These are phyloP conservation scores for Deroplatys truncata DNA, from an alignment of 2,888 invertebrate genomes.

Conservation along the genomic window DNA sequence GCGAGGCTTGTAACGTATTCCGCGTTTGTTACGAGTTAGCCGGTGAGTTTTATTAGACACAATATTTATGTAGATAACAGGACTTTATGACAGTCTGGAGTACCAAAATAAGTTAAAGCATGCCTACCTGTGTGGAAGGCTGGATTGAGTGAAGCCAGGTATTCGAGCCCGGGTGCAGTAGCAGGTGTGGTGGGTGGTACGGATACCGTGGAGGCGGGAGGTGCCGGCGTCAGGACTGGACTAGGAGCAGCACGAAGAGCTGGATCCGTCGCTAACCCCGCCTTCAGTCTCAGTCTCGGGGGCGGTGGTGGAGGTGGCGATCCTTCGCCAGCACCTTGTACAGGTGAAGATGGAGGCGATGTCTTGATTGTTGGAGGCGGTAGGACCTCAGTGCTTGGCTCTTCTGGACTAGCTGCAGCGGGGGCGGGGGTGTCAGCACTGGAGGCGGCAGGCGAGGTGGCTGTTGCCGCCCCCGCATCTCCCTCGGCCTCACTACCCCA, in stretches of 20 bases:
- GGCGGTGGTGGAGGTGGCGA: slow-evolving; percentile 18
- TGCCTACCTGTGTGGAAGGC: slow-evolving; percentile 45
- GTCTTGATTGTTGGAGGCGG: slow-evolving; percentile 33
- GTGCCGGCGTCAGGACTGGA: not conserved
- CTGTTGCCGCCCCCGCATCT: not conserved
- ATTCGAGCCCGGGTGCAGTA: slow-evolving; percentile 41
- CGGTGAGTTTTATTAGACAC: too few relatives aligned
- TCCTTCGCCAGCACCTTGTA: slow-evolving; percentile 12
- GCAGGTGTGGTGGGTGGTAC: not conserved
- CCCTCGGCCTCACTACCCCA: slow-evolving; percentile 44
- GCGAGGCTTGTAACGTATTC: too few relatives aligned
- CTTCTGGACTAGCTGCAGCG: slow-evolving; percentile 16
- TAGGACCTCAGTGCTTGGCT: slow-evolving; percentile 26
- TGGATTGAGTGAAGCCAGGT: slow-evolving; percentile 50
- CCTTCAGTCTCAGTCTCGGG: slow-evolving; percentile 71
- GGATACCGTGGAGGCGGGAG: too few relatives aligned
- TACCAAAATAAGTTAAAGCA: too few relatives aligned
- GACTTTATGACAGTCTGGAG: too few relatives aligned
- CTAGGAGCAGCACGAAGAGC: slow-evolving; percentile 54
- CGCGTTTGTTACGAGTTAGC: too few relatives aligned
- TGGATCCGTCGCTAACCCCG: slow-evolving; percentile 77
- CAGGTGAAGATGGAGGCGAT: slow-evolving; percentile 28
- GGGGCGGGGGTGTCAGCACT: not conserved
- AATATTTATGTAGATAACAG: too few relatives aligned
- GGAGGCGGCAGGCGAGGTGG: slow-evolving; percentile 28